Evolutionary conservation across 2,888 invertebrate species (phyloP), one percentile per base, ranked within the genome.

Genomic region (Rapana venosa): DNA sequence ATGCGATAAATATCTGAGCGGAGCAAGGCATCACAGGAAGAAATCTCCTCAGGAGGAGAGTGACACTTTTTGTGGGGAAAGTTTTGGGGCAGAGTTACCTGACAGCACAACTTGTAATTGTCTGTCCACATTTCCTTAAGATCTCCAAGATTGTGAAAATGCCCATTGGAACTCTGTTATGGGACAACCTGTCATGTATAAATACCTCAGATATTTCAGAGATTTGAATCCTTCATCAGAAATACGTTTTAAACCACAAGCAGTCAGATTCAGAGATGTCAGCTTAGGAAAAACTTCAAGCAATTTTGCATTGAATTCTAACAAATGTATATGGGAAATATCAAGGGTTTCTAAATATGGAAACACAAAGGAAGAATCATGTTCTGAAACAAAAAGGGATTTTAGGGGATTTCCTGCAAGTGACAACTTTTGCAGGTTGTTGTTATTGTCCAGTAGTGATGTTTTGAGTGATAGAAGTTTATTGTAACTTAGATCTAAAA

Each of bases 41-140:
- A 90, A 15, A 90, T 88, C 32, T 90, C 90, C 35, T 90, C 88
- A n/a, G n/a, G 20, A 8, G 90, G 90, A 56, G 88, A 74, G 66
- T 79, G 26, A 47, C 90, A 90, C 20, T 30, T 13, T 22, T 17
- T 47, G 15, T 20, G 4, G 36, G 17, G 30, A 32, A 90, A 58
- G 8, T 77, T 32, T 6, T 58, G n/a, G 0, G 90, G 90, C 5
- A 90, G 47, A 6, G 56, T 47, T 5, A 6, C 47, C n/a, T 61
- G 30, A 36, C 90, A 90, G 35, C 90, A 90, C 32, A 90, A 35
- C 47, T 88, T 87, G 74, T 90, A 90, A 74, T 87, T 90, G 35
- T 90, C 90, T 0, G 88, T 81, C 20, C 32, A 81, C 17, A 90
- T 47, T 0, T 4, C 5, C 32, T 36, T 13, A 13, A 90, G 47